These are phyloP conservation scores for Catocala sponsa DNA, from an alignment of 2,888 invertebrate genomes.

Conservation along the genomic window DNA sequence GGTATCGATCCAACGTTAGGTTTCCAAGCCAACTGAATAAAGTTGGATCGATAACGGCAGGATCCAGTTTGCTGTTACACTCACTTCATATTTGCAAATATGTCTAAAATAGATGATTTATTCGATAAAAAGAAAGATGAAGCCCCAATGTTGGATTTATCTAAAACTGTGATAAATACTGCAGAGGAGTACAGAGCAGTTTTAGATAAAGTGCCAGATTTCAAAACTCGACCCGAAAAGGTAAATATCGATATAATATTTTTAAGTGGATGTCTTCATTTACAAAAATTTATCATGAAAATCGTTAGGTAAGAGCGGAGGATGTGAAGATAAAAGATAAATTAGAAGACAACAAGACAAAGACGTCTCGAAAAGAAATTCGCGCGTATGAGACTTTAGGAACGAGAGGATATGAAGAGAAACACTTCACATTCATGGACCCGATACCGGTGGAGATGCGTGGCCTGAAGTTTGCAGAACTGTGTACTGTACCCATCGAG, in stretches of 20 bases:
- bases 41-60: constrained; percentile 72
- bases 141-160: constrained; percentile 94
- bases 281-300: constrained; percentile 31
- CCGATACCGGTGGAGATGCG: constrained; percentile 95
- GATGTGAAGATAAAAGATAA: constrained; percentile 93
- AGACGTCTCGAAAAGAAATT: constrained; percentile 91
- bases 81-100: constrained; percentile 59
- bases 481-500: constrained; percentile 95
- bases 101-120: constrained; percentile 94
- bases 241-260: constrained; percentile 70
- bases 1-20: constrained; percentile 70
- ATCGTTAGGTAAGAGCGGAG: constrained; percentile 90
- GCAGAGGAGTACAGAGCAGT: constrained; percentile 94
- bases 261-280: constrained; percentile 13
- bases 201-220: constrained; percentile 96
- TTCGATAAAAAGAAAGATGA: constrained; percentile 95
- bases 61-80: constrained; percentile 38
- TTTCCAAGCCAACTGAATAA: constrained; percentile 61
- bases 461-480: constrained; percentile 91
- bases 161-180: constrained; percentile 92
- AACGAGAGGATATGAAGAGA: constrained; percentile 88
- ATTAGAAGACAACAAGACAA: constrained; percentile 91
- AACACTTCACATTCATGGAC: constrained; percentile 89
- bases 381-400: constrained; percentile 90
- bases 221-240: constrained; percentile 96